These are phyloP conservation scores for Neoscelio sp. DNA, from an alignment of 2,888 invertebrate genomes.

Conservation along the genomic window DNA sequence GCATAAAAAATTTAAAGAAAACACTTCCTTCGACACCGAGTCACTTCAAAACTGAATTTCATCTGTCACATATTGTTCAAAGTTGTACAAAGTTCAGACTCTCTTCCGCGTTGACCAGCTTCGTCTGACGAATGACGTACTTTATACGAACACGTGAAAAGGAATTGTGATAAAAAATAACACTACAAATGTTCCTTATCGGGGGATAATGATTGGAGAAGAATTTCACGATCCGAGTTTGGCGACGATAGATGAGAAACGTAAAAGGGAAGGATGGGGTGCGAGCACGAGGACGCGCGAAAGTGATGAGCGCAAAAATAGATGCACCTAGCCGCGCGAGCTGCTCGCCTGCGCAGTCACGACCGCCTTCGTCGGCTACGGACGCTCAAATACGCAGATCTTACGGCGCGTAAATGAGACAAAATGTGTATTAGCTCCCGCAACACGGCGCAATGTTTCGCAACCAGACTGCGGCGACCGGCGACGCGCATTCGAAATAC, in stretches of 20 bases:
- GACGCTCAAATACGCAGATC: constrained; percentile 58
- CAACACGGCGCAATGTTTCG: constrained; percentile 36
- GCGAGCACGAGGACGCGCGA: constrained; percentile 68
- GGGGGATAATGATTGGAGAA: constrained; percentile 18
- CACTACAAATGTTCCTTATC: too few relatives aligned
- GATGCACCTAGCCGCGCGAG: constrained; percentile 63
- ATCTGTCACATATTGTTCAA: too few relatives aligned
- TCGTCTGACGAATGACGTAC: too few relatives aligned
- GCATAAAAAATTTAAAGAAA: constrained; percentile 4
- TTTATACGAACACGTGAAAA: background rate
- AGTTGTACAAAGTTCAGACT: too few relatives aligned
- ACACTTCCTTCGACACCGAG: too few relatives aligned
- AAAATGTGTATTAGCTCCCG: constrained; percentile 49
- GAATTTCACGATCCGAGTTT: constrained; percentile 34
- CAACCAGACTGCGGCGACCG: constrained; percentile 6
- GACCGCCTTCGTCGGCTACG: constrained; percentile 56
- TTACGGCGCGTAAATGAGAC: constrained; percentile 62
- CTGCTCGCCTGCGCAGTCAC: constrained; percentile 65
- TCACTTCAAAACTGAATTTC: too few relatives aligned
- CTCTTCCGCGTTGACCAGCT: too few relatives aligned
- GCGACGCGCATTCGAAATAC: constrained; percentile 42
- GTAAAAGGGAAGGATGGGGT: constrained; percentile 61
- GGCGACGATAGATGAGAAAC: constrained; percentile 52
- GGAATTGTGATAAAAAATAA: background rate
- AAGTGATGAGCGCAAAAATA: constrained; percentile 70